A percentile compares a stretch with the other conserved stretches of the same genome.
Conservation (phyloP, 2,113 vertebrate species). For the Bubo bubo region DNA sequence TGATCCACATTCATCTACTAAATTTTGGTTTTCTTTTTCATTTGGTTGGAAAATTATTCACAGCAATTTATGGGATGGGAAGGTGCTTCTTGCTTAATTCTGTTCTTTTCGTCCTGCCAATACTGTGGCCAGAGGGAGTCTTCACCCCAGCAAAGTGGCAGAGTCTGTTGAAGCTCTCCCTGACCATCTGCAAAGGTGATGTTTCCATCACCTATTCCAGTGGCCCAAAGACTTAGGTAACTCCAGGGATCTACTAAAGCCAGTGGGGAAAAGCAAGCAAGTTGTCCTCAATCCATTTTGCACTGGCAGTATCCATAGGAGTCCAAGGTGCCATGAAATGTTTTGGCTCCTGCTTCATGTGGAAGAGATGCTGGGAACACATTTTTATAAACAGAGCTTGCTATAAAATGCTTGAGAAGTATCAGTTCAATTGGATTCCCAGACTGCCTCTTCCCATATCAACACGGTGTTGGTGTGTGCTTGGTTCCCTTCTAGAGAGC, state of each 20-base stretch:
- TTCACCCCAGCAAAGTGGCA: not conserved
- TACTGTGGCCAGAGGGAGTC: not conserved
- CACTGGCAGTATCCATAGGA: not conserved
- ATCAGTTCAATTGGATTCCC: not conserved
- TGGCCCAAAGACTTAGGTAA: not conserved
- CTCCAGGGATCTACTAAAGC: not conserved
- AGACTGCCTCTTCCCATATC: not conserved
- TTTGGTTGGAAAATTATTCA: not conserved
- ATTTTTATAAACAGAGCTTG: not conserved
- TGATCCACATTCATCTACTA: not conserved
- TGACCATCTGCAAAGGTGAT: not conserved
- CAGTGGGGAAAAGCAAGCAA: not conserved
- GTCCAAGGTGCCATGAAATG: not conserved
- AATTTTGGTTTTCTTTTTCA: not conserved
- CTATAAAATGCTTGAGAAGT: not conserved
- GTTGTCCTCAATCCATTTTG: not conserved
- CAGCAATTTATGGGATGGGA: not conserved
- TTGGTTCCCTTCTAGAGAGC: not conserved
- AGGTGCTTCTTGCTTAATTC: not conserved
- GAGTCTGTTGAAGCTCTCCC: not conserved
- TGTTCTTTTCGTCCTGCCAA: not conserved
- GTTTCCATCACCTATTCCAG: not conserved
- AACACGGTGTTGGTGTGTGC: not conserved
- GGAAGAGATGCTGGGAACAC: not conserved
- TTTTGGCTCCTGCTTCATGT: not conserved